Conservation (phyloP, 2,888 invertebrate genomes). For the Desoria tigrina region DNA sequence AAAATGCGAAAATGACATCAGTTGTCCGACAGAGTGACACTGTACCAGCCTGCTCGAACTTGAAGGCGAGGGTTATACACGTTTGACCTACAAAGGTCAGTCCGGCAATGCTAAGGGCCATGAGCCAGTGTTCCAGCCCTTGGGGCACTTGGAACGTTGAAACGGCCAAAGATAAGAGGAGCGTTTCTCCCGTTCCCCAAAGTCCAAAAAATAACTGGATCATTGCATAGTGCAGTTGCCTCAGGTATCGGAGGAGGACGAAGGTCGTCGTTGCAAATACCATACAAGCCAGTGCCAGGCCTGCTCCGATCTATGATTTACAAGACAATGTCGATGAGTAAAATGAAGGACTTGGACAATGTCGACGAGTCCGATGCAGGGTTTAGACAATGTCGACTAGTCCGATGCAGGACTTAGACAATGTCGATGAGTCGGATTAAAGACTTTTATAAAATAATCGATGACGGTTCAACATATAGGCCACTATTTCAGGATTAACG, state of each 20-base stretch:
- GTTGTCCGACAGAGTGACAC: slow-evolving; percentile 75
- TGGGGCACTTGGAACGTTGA: slow-evolving; percentile 36
- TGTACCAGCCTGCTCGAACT: slow-evolving; percentile 87
- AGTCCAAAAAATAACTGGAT: slow-evolving; percentile 66
- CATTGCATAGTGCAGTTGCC: slow-evolving; percentile 83
- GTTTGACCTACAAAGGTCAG: slow-evolving; percentile 88
- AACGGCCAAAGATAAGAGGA: slow-evolving; percentile 27
- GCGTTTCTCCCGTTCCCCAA: slow-evolving; percentile 46
- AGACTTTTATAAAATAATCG: not conserved
- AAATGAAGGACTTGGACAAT: not conserved
- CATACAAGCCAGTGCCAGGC: slow-evolving; percentile 46
- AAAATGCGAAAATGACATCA: slow-evolving; percentile 44
- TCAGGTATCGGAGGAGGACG: slow-evolving; percentile 77
- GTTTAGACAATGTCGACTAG: not conserved
- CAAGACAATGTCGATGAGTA: not conserved
- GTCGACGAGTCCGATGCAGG: not conserved
- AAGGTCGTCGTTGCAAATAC: slow-evolving; percentile 58
- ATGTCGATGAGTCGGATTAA: not conserved
- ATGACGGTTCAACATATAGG: too few species aligned
- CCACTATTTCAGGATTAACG: too few species aligned
- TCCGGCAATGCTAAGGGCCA: slow-evolving; percentile 63
- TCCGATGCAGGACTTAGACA: not conserved
- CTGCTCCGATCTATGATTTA: slow-evolving; percentile 43
- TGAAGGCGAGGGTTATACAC: slow-evolving; percentile 79
- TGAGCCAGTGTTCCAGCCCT: slow-evolving; percentile 33